Percentiles rank a stretch among this genome's conserved stretches.
phyloP scores from a whole-genome alignment of 2,113 vertebrate species.

The Trinectes maculatus region DNA sequence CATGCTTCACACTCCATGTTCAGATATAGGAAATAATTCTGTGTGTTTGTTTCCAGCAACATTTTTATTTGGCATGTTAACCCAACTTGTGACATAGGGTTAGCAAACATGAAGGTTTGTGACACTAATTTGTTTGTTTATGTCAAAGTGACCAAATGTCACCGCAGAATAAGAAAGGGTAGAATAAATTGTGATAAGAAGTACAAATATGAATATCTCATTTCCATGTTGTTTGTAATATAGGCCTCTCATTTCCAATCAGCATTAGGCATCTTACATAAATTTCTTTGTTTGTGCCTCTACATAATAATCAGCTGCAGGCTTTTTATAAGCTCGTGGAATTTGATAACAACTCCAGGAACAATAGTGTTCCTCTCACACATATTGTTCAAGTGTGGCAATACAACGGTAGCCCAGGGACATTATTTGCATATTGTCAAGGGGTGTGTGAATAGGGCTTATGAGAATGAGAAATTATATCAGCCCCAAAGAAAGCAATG shows the following conservation, averaged over 20 bases:
- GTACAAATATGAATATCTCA: constrained; percentile 31
- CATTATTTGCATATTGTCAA: constrained; percentile 72
- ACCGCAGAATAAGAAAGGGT: background rate
- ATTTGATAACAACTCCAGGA: constrained; percentile 49
- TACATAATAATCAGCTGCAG: constrained; percentile 43
- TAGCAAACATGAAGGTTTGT: background rate
- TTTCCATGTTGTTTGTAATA: constrained; percentile 40
- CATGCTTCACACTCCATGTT: too few relatives aligned
- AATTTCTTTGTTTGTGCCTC: constrained; percentile 41
- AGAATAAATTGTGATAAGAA: constrained; percentile 17
- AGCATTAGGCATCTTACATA: constrained; percentile 29
- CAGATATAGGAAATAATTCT: too few relatives aligned
- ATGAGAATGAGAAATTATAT: constrained; percentile 72
- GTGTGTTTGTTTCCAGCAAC: too few relatives aligned
- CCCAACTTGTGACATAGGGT: too few relatives aligned
- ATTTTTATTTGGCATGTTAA: background rate
- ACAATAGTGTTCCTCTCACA: constrained; percentile 43
- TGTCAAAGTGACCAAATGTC: constrained; percentile 11
- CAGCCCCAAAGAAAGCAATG: constrained; percentile 71
- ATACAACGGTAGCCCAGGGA: constrained; percentile 66
- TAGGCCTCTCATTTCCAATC: constrained; percentile 30
- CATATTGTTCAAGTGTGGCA: constrained; percentile 50
- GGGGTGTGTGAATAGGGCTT: constrained; percentile 63
- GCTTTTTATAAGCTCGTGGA: constrained; percentile 49
- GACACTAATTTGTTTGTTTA: background rate